These are phyloP conservation scores for Idaea dimidiata DNA, from an alignment of 2,888 invertebrate genomes.

Conservation along the genomic window DNA sequence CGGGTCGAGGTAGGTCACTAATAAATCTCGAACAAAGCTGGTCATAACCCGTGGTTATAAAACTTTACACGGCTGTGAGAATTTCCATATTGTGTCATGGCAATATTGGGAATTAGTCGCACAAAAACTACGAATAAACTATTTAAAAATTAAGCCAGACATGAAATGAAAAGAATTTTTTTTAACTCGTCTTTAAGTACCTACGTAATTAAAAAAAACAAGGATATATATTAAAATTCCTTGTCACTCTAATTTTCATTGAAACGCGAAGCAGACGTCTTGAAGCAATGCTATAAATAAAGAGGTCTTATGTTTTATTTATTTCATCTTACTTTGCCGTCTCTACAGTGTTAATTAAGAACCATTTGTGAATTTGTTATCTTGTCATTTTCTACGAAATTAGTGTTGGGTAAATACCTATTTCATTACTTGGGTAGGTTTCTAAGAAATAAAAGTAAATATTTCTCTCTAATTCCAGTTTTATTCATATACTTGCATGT, in stretches of 20 bases:
- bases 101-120: constrained; percentile 5
- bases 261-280: constrained; percentile 8
- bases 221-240: too few species aligned
- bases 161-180: too few species aligned
- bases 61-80: constrained; percentile 50
- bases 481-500: constrained; percentile 26
- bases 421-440: too few species aligned
- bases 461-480: too few species aligned
- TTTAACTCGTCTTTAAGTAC: too few species aligned
- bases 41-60: constrained; percentile 49
- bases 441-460: too few species aligned
- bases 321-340: constrained; percentile 13
- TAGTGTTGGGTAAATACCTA: too few species aligned
- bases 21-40: constrained; percentile 57
- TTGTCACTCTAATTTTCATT: constrained; percentile 8
- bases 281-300: background rate
- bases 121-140: too few species aligned
- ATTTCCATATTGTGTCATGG: constrained; percentile 47
- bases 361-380: too few species aligned
- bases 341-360: constrained; percentile 1
- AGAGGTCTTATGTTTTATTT: constrained; percentile 16
- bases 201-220: too few species aligned
- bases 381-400: too few species aligned
- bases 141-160: too few species aligned
- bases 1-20: constrained; percentile 48